Base-by-base conservation (phyloP, 2,888 invertebrate genomes). In the Lagria hirta region DNA sequence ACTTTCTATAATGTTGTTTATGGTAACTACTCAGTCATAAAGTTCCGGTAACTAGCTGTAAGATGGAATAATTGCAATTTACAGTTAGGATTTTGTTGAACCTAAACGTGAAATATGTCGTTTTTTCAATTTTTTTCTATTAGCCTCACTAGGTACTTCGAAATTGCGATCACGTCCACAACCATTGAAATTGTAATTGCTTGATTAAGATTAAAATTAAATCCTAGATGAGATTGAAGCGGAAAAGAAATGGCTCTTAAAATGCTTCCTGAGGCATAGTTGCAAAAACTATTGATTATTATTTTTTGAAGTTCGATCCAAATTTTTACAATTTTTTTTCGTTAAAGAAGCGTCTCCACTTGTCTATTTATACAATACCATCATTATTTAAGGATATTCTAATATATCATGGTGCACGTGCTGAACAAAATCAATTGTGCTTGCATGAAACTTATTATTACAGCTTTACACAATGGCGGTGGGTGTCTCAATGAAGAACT, bases 381-480 rank as follows among this genome's bases (percentile, higher is more conserved):
- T 65, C 67, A 68, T 68, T 68, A 68, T 67, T 68, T 65, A 65
- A 64, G 64, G 57, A 61, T 66, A 66, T 67, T 69, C 66, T 69
- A 67, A 69, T 69, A 66, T 64, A 68, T 68, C 68, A 69, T 65
- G 64, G 61, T 65, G 66, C 69, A 69, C 69, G 69, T 69, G 69
- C 66, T 66, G 63, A 57, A 61, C 60, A 65, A 65, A 68, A 69
- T 68, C 69, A 69, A 69, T 68, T 69, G 69, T 69, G 63, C 49
- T 45, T 37, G 49, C 49, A 49, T 47, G 50, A 61, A 67, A 67
- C 64, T 68, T 54, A 58, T 61, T 60, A 61, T 56, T 55, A 57
- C 58, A 49, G 54, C 55, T 34, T 48, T 36, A 58, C 58, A 69
- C 68, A 68, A 68, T 68, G 64, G 68, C 46, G 51, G 64, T 63